Evolutionary conservation across 2,113 vertebrate genomes (phyloP).

Genomic region (Poeciliopsis occidentalis): DNA sequence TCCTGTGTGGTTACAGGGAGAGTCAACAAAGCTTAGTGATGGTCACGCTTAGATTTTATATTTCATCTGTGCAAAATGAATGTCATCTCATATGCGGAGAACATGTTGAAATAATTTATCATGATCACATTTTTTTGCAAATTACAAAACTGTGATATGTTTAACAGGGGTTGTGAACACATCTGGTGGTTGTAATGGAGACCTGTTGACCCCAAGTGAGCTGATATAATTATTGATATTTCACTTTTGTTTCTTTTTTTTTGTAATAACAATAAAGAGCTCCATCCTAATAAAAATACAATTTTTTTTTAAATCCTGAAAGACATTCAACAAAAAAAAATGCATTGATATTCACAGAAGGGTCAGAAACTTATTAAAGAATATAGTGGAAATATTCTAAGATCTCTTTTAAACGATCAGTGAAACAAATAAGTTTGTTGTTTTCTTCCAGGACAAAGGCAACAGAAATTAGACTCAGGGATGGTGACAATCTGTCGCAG

Average conservation of each 20-base stretch:
- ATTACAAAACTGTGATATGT: background rate
- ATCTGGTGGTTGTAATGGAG: background rate
- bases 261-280: no score
- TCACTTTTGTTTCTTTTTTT: background rate
- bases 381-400: background rate
- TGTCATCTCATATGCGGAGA: background rate
- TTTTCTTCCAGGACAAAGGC: constrained; percentile 2
- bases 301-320: no score
- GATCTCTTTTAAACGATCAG: background rate
- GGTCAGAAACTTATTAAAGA: background rate
- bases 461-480: background rate
- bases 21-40: background rate
- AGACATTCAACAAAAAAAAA: no score
- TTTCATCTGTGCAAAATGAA: no score
- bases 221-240: background rate
- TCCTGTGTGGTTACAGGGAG: background rate
- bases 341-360: background rate
- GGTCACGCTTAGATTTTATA: no score
- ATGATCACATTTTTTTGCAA: background rate
- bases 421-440: background rate
- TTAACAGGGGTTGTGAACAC: no score
- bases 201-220: no score
- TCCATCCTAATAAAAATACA: no score
- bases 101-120: background rate
- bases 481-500: background rate